A percentile compares a stretch with the other conserved stretches of the same genome.
These are phyloP conservation scores for Ranitomeya variabilis DNA, from an alignment of 2,113 vertebrate species.

Conservation along the genomic window DNA sequence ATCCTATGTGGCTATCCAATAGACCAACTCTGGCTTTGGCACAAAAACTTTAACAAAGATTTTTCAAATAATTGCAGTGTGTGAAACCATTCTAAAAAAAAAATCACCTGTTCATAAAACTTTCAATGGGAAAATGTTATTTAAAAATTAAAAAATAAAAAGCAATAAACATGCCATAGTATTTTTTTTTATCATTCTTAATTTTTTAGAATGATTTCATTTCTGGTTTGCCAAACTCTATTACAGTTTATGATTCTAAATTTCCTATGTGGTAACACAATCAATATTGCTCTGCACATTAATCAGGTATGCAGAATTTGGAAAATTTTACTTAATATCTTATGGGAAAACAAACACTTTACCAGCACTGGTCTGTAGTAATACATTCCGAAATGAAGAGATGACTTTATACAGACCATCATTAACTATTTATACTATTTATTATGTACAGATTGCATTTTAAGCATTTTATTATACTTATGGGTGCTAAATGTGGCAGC, in stretches of 20 bases:
- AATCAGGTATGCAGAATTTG: neutral
- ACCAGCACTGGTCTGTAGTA: neutral
- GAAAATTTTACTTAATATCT: neutral
- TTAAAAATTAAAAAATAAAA: too few relatives aligned
- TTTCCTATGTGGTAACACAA: neutral
- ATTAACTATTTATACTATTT: neutral
- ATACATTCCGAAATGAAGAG: neutral
- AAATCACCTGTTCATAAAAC: too few relatives aligned
- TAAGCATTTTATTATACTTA: too few relatives aligned
- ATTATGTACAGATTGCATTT: too few relatives aligned
- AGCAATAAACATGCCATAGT: too few relatives aligned
- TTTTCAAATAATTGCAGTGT: too few relatives aligned
- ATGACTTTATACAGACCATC: neutral
- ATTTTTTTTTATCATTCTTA: neutral
- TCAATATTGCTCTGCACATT: neutral
- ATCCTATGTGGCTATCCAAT: too few relatives aligned
- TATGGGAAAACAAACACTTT: neutral
- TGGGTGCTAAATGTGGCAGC: too few relatives aligned
- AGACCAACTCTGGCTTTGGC: too few relatives aligned
- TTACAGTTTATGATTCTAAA: neutral
- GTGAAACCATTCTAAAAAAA: too few relatives aligned
- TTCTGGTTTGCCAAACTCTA: neutral
- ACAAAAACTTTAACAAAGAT: too few relatives aligned
- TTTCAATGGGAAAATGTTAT: too few relatives aligned
- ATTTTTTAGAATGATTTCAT: neutral